A percentile compares a stretch with the other conserved stretches of the same genome.
Evolutionary conservation across 2,113 vertebrate genomes (phyloP).

Genomic region (Marmota flaviventris): DNA sequence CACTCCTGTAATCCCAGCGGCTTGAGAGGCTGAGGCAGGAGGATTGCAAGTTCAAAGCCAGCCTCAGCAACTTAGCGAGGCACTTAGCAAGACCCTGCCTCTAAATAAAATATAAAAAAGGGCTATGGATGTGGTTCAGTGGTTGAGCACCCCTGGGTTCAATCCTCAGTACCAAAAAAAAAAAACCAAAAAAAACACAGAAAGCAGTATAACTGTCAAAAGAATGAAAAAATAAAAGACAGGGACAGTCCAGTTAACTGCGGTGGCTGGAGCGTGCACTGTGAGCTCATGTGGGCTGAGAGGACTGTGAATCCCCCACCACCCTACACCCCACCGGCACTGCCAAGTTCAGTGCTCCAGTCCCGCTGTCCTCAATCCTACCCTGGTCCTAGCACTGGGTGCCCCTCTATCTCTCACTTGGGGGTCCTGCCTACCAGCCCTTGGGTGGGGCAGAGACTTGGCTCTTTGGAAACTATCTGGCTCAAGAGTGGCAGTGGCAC

Average conservation of each 20-base stretch:
- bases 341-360: background rate
- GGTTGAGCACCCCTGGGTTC: too few relatives aligned
- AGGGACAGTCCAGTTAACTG: background rate
- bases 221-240: background rate
- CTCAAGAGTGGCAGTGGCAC: background rate
- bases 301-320: background rate
- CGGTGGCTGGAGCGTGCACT: accelerated
- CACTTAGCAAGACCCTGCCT: too few relatives aligned
- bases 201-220: background rate
- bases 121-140: too few relatives aligned
- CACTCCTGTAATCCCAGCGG: too few relatives aligned
- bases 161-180: too few relatives aligned
- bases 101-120: too few relatives aligned
- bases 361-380: accelerated
- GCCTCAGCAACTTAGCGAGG: too few relatives aligned
- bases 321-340: accelerated
- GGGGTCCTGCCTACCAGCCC: background rate
- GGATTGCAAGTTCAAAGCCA: too few relatives aligned
- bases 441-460: background rate
- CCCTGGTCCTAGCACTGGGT: background rate
- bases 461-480: background rate
- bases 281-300: accelerated
- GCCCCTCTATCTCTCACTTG: background rate
- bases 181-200: too few relatives aligned
- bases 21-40: too few relatives aligned